Base-by-base conservation (phyloP, 2,888 invertebrate genomes). In the Reticulitermes lucifugus region DNA sequence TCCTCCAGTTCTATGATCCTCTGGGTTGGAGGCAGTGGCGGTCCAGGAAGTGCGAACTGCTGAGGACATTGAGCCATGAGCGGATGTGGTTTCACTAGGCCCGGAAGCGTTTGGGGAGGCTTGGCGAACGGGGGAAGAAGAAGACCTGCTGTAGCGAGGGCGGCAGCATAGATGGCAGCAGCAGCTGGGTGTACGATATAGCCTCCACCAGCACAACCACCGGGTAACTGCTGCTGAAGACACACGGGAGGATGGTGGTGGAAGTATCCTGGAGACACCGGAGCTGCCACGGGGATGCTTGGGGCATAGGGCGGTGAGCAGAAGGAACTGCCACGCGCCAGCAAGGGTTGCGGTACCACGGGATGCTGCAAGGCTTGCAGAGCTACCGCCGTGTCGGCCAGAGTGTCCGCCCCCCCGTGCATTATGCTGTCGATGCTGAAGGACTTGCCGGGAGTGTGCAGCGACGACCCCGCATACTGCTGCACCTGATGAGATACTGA, bases 371-470 rank as follows among this genome's bases (percentile, higher is more conserved):
- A 29, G 1, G 65, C 81, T 43, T 81, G 81, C 21, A 80, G 83
- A 41, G 70, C 35, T 75, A 71, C 80, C 73, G 75, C 73, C 81
- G 81, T 65, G 84, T 79, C 82, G 59, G 86, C 79, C 79, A 84
- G 79, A 22, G 46, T 21, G 25, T 65, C 79, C 70, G 87, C 88
- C 55, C 87, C 87, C 59, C 88, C 88, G 84, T 89, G 89, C 86
- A 90, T 90, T 85, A 90, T 89, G 87, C 89, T 90, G 77, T 90
- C 90, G 83, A 90, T 90, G 86, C 89, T 90, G 88, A 90, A 90
- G 18, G 89, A 89, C 86, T 89, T 89, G 75, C 86, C 87, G 29
- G 88, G 87, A 10, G 43, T 35, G 65, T 81, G 65, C 12, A 81
- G 81, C 10, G 81, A 81, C 21, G 65, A 43, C 12, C 65, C 81